phyloP scores from a whole-genome alignment of 2,113 vertebrate species.

The Bothrops jararaca region DNA sequence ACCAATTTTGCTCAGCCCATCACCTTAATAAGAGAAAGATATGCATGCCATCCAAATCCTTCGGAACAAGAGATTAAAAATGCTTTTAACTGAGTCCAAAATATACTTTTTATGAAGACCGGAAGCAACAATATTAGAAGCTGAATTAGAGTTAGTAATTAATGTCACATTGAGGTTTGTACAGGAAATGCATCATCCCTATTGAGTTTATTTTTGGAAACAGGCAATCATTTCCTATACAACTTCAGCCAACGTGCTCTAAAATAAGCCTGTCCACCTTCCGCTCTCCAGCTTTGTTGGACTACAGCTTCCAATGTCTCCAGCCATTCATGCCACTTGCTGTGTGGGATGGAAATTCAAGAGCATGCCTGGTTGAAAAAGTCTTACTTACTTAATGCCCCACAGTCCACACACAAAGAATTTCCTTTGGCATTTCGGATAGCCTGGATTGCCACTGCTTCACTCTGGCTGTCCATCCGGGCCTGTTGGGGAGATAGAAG shows the following conservation, averaged over 20 bases:
- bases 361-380: not conserved
- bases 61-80: not conserved
- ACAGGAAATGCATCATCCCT: not conserved
- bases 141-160: not conserved
- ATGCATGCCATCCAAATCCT: not conserved
- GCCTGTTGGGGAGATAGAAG: conserved; percentile 65
- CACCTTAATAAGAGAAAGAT: not conserved
- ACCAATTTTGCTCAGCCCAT: not conserved
- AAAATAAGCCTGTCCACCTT: not conserved
- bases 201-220: not conserved
- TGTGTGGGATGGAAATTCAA: not conserved
- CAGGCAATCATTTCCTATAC: not conserved
- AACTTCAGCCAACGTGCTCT: not conserved
- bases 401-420: conserved; percentile 90
- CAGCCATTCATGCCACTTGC: not conserved
- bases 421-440: conserved; percentile 94
- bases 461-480: conserved; percentile 90
- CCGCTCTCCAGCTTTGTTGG: not conserved
- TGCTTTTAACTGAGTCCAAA: not conserved
- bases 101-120: not conserved
- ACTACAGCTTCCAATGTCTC: not conserved
- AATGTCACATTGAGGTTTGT: not conserved
- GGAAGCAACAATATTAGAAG: not conserved
- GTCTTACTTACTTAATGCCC: conserved; percentile 81
- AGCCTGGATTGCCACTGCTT: conserved; percentile 92